Evolutionary conservation across 2,888 invertebrate genomes (phyloP).

Genomic region (Drosophila diplacantha): DNA sequence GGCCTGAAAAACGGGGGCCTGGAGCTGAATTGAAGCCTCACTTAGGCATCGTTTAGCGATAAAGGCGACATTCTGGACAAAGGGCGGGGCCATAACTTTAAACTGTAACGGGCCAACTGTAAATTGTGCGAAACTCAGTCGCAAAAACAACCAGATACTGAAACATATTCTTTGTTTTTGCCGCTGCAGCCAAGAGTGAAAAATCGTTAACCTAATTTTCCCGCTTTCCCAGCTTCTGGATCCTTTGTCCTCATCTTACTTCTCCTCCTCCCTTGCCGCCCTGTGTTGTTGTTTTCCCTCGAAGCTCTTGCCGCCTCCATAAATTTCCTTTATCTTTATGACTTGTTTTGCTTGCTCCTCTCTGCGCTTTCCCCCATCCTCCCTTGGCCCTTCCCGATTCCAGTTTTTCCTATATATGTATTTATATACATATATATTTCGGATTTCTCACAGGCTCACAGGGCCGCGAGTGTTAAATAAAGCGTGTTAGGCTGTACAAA

Average conservation of each 20-base stretch:
- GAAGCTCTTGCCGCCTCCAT: constrained; percentile 40
- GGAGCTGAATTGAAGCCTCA: constrained; percentile 48
- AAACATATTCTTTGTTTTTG: constrained; percentile 37
- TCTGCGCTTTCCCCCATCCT: constrained; percentile 1
- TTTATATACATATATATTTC: constrained; percentile 37
- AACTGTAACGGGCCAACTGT: constrained; percentile 52
- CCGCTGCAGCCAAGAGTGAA: constrained; percentile 58
- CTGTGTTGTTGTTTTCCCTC: constrained; percentile 18
- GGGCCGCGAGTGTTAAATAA: constrained; percentile 49
- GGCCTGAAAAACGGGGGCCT: constrained; percentile 18
- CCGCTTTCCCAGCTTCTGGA: constrained; percentile 48
- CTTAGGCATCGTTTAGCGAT: constrained; percentile 71
- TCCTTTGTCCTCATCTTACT: constrained; percentile 39
- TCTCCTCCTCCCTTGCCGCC: background rate
- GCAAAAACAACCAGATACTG: constrained; percentile 54
- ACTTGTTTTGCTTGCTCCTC: constrained; percentile 46
- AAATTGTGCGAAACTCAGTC: constrained; percentile 33
- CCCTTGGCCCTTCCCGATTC: constrained; percentile 20
- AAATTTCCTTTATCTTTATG: constrained; percentile 47
- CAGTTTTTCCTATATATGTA: constrained; percentile 34
- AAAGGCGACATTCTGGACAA: constrained; percentile 56
- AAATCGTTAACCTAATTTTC: constrained; percentile 76
- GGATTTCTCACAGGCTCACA: constrained; percentile 23
- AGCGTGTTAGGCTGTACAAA: constrained; percentile 44
- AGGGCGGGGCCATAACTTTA: constrained; percentile 55